Conservation (phyloP, 2,888 invertebrate genomes). For the Protodeltote pygarga region DNA sequence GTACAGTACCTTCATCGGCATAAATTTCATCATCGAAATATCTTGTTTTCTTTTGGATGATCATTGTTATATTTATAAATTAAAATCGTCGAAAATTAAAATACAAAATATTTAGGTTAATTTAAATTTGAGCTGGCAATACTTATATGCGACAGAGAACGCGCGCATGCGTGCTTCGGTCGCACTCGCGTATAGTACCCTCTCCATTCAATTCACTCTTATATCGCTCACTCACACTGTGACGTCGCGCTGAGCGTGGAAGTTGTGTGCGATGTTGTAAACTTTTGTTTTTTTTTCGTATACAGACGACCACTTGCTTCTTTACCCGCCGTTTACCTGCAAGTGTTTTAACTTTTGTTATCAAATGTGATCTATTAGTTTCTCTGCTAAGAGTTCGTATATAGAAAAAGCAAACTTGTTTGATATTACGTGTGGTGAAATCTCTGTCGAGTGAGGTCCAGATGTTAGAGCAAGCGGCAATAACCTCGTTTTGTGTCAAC, state of each 20-base stretch:
- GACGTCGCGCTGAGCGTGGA: constrained; percentile 66
- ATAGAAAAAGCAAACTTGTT: constrained; percentile 48
- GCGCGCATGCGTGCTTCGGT: constrained; percentile 58
- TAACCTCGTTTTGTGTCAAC: constrained; percentile 83
- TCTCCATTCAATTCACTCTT: no score
- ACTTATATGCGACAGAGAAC: constrained; percentile 43
- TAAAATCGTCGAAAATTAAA: no score
- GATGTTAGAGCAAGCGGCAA: constrained; percentile 75
- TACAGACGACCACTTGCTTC: constrained; percentile 66
- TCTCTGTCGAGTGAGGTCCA: constrained; percentile 69
- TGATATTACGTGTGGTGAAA: constrained; percentile 70
- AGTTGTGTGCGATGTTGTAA: constrained; percentile 67
- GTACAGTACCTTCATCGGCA: no score
- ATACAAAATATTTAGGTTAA: neutral
- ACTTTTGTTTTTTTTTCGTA: constrained; percentile 75
- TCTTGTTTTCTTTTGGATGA: no score
- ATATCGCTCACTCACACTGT: constrained; percentile 78
- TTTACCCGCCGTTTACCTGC: constrained; percentile 69
- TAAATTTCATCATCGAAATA: no score
- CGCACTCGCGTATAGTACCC: no score
- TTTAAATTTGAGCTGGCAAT: constrained; percentile 53
- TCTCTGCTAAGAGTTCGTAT: constrained; percentile 25
- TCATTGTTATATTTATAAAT: no score
- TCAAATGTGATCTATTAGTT: constrained; percentile 37
- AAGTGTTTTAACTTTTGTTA: constrained; percentile 60